Conservation (phyloP, 1,140 invertebrate genomes). For the Triops cancriformis region DNA sequence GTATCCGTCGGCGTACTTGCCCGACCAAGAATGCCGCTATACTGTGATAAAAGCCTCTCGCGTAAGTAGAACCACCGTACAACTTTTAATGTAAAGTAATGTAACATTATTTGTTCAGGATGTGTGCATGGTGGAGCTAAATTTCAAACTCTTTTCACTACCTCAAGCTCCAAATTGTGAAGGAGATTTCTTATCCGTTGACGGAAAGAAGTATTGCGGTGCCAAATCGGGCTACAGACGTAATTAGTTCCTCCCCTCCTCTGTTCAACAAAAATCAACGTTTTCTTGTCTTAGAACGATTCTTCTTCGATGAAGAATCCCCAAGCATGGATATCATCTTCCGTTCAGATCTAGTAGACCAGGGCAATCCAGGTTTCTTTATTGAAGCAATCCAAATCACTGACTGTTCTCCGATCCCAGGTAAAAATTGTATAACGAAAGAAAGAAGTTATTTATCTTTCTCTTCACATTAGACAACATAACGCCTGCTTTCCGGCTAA, state of each 20-base stretch:
- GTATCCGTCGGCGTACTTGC: conserved; percentile 21
- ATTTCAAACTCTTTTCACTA: conserved; percentile 21
- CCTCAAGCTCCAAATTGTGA: conserved; percentile 17
- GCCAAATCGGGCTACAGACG: conserved; percentile 20
- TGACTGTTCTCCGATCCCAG: background rate
- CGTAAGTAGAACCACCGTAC: no score
- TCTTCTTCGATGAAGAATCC: conserved; percentile 12
- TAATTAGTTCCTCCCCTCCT: conserved; percentile 3
- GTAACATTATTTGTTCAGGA: no score
- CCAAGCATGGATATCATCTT: conserved; percentile 3
- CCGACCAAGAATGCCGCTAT: conserved; percentile 25
- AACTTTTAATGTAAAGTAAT: no score
- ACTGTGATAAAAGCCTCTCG: conserved; percentile 21
- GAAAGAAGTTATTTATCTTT: background rate
- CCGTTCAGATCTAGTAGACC: conserved; percentile 10
- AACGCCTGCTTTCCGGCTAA: conserved; percentile 15
- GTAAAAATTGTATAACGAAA: background rate
- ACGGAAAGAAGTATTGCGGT: conserved; percentile 19
- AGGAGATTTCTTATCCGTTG: conserved; percentile 26
- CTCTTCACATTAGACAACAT: background rate
- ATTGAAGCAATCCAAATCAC: conserved; percentile 24
- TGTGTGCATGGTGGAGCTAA: conserved; percentile 25
- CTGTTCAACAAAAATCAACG: background rate
- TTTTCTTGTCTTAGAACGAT: background rate
- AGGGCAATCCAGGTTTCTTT: conserved; percentile 15